Conservation (phyloP, 37 sponge, comb jelly and placozoan species). For the Tethya wilhelma region DNA sequence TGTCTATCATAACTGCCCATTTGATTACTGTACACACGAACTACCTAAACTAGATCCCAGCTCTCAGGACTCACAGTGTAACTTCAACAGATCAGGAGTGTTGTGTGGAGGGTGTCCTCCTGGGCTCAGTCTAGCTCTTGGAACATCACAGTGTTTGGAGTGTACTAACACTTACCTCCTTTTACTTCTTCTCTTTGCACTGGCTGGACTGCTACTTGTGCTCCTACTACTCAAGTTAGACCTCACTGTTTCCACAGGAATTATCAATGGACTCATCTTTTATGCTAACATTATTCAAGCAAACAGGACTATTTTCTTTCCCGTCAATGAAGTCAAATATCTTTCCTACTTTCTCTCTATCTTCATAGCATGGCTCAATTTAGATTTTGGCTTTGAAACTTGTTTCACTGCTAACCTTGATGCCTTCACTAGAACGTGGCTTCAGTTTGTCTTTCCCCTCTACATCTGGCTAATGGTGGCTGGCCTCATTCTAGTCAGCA, state of each 20-base stretch:
- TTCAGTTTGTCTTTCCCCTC: slow-evolving; percentile 87
- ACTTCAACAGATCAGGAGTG: too few species aligned
- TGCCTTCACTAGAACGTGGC: neutral
- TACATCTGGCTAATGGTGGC: too few species aligned
- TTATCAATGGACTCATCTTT: neutral
- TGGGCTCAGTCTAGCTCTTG: too few species aligned
- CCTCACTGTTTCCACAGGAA: neutral
- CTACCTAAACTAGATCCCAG: neutral
- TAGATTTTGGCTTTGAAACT: slow-evolving; percentile 4
- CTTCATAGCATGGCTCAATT: slow-evolving; percentile 18
- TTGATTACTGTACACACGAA: neutral
- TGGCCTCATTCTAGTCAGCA: neutral
- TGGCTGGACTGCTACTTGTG: too few species aligned
- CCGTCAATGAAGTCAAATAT: slow-evolving; percentile 78
- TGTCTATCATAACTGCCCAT: neutral
- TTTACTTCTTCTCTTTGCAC: too few species aligned
- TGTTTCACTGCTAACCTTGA: neutral
- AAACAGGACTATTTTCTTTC: slow-evolving; percentile 81
- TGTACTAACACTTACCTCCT: too few species aligned
- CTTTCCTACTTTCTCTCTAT: slow-evolving; percentile 53
- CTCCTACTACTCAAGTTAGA: slow-evolving; percentile 7
- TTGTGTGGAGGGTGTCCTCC: too few species aligned
- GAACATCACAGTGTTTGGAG: too few species aligned
- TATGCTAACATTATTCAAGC: neutral
- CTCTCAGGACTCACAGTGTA: too few species aligned